Base-by-base conservation (phyloP, 2,797 vertebrate species). In the Chlorospingus flavigularis region DNA sequence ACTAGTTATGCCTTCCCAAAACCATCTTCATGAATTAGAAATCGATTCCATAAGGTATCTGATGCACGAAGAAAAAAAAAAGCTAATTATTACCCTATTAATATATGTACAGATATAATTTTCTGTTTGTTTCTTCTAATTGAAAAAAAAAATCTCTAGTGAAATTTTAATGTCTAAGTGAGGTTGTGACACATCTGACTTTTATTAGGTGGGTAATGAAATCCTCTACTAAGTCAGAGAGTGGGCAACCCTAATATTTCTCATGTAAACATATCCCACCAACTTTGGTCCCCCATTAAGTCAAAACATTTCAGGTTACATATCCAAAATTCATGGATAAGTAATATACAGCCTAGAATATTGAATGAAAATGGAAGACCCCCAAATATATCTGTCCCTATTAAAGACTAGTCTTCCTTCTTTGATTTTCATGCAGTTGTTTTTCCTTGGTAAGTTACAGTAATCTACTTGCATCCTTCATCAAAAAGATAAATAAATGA, bases 1-100 rank as follows among this genome's bases (percentile, higher is more conserved):
- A 87, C 31, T 54, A 85, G 70, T 87, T 94, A 83, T 55, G 37
- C 14, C 51, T 90, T 86, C 37, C 54, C 60, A 61, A 92, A 90
- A 68, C 33, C 45, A 42, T 72, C 47, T 83, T 75, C 17, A 17
- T 37, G 31, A 93, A 66, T 86, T 90, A 94, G 33, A 54, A 91
- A 86, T 50, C 0, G 18, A 77, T 80, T 84, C 72, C 30, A 5
- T 93, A 77, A 88, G 77, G 48, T 80, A 62, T 47, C 62, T 47
- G 39, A 81, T 81, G 62, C 15, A 54, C 37, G 51, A 76, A 87
- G 50, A 72, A 68, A 60, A 28, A 51, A 71, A 51, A 51, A 14
- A 71, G 33, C 18, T 95, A 86, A 88, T 92, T 89, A 77, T 70
- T 57, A 30, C 20, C 45, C 11, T 71, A 53, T 60, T 92, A 48